Conservation (phyloP, 2,113 vertebrate species). For the Heptranchias perlo region DNA sequence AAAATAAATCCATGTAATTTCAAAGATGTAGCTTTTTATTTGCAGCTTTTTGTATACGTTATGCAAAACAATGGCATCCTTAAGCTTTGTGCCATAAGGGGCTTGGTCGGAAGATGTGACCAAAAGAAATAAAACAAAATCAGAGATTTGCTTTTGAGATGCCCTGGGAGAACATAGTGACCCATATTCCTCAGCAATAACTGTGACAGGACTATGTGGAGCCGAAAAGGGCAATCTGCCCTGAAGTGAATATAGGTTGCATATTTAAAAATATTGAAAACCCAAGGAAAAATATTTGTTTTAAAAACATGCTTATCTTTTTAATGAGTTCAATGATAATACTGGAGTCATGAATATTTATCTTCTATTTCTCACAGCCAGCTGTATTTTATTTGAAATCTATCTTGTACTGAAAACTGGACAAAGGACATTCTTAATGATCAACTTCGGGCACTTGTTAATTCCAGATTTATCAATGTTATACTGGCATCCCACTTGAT, state of each 20-base stretch:
- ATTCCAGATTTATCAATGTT: background rate
- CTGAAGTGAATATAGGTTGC: background rate
- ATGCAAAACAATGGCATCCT: background rate
- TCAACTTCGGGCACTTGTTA: background rate
- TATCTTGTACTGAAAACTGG: background rate
- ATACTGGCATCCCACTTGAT: background rate
- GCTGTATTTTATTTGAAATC: background rate
- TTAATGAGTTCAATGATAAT: background rate
- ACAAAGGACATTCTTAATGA: background rate
- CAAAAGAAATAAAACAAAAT: background rate
- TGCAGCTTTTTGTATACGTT: background rate
- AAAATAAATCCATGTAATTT: too few species aligned
- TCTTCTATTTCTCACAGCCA: background rate
- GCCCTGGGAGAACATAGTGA: background rate
- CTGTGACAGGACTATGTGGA: background rate
- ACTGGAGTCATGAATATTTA: background rate
- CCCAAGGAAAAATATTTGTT: background rate
- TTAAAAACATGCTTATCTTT: background rate
- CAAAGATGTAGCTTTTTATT: background rate
- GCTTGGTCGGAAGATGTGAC: background rate
- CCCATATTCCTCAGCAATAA: background rate
- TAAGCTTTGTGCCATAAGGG: background rate
- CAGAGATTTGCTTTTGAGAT: background rate
- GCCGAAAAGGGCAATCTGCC: background rate
- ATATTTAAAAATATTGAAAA: background rate